These are phyloP conservation scores for Fukomys damarensis DNA, from an alignment of 2,113 vertebrate genomes.

Conservation along the genomic window DNA sequence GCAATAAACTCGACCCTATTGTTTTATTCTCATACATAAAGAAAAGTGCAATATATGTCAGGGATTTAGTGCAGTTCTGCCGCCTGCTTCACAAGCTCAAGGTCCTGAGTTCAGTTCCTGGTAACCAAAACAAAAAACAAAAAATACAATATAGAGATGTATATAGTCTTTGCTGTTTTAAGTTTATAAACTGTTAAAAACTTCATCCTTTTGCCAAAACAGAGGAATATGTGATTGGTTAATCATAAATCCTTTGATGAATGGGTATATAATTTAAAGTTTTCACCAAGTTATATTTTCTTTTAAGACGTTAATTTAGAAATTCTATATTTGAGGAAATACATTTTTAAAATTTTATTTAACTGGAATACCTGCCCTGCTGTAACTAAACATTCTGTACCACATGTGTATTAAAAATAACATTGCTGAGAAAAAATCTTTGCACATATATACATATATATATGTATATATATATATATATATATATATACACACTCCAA, in stretches of 20 bases:
- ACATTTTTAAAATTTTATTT: conserved; percentile 95
- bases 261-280: conserved; percentile 90
- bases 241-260: conserved; percentile 90
- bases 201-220: conserved; percentile 95
- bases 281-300: conserved; percentile 94
- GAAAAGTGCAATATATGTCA: conserved; percentile 96
- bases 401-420: conserved; percentile 95
- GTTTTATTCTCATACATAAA: conserved; percentile 93
- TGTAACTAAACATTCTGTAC: conserved; percentile 95
- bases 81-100: too few relatives aligned
- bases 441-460: too few relatives aligned
- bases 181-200: conserved; percentile 94
- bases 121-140: too few relatives aligned
- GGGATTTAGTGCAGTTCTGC: too few relatives aligned
- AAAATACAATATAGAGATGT: conserved; percentile 97
- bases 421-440: conserved; percentile 77
- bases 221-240: conserved; percentile 88
- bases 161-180: conserved; percentile 93
- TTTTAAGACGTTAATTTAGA: conserved; percentile 92
- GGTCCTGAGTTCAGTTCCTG: too few relatives aligned
- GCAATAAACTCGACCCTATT: conserved; percentile 84
- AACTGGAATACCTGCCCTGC: conserved; percentile 96
- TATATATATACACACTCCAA: not conserved
- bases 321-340: conserved; percentile 95
- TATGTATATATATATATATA: too few relatives aligned